A percentile compares a stretch with the other conserved stretches of the same genome.
Evolutionary conservation across 2,888 invertebrate genomes (phyloP).

Genomic region (Troglohyphantes excavatus): DNA sequence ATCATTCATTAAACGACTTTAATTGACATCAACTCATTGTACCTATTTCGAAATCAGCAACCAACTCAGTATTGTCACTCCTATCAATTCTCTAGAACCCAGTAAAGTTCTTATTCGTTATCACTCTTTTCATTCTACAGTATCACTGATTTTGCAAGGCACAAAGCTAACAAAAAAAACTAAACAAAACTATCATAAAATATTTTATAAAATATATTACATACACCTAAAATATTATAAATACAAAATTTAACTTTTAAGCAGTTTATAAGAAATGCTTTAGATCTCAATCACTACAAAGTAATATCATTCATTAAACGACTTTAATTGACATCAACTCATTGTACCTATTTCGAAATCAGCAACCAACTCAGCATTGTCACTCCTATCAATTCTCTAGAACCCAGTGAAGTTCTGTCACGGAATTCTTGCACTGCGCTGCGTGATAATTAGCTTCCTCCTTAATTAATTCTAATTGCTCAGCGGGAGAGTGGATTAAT

Average conservation of each 20-base stretch:
- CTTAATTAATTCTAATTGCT: slow-evolving; percentile 58
- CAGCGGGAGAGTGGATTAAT: slow-evolving; percentile 23
- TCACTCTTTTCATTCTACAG: no score
- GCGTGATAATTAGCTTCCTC: slow-evolving; percentile 32
- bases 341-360: not conserved
- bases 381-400: slow-evolving; percentile 17
- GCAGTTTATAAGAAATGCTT: no score
- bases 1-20: not conserved
- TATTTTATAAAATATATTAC: no score
- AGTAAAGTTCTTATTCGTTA: slow-evolving; percentile 1
- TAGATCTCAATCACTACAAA: no score
- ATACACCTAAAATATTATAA: no score
- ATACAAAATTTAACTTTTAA: no score
- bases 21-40: not conserved
- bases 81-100: slow-evolving; percentile 4
- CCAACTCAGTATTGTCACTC: not conserved
- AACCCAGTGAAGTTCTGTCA: not conserved
- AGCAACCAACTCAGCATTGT: not conserved
- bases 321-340: slow-evolving; percentile 6
- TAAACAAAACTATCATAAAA: no score
- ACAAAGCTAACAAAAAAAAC: no score
- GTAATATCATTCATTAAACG: not conserved
- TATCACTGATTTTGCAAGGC: no score
- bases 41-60: not conserved
- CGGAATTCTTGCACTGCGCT: not conserved